Percentiles rank a stretch among this genome's conserved stretches.
These are phyloP conservation scores for Onchidella celtica DNA, from an alignment of 2,888 invertebrate species.

Conservation along the genomic window DNA sequence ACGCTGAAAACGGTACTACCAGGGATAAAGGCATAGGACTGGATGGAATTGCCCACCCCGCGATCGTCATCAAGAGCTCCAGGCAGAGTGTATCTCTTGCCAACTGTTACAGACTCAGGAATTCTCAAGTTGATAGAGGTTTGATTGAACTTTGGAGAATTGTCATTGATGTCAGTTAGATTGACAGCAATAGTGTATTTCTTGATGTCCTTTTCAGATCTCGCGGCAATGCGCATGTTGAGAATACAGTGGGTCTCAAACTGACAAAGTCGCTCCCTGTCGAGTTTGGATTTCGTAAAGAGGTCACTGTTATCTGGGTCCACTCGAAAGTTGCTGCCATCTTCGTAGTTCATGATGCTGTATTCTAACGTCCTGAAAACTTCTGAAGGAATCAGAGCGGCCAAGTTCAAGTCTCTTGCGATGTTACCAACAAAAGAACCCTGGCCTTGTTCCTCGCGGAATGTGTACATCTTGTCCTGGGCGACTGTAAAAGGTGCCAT, in stretches of 20 bases:
- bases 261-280: slow-evolving; percentile 66
- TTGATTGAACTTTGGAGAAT: slow-evolving; percentile 68
- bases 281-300: slow-evolving; percentile 53
- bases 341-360: slow-evolving; percentile 60
- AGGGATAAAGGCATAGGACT: slow-evolving; percentile 64
- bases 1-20: slow-evolving; percentile 61
- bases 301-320: slow-evolving; percentile 63
- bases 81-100: slow-evolving; percentile 60
- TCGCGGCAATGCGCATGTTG: slow-evolving; percentile 64
- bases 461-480: slow-evolving; percentile 48
- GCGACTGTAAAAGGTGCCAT: too few relatives aligned
- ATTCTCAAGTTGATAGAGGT: slow-evolving; percentile 58
- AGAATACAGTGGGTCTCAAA: slow-evolving; percentile 61
- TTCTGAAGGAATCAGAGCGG: slow-evolving; percentile 54
- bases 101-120: slow-evolving; percentile 64
- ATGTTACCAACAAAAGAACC: slow-evolving; percentile 64
- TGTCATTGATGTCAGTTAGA: slow-evolving; percentile 75
- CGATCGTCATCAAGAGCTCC: slow-evolving; percentile 72
- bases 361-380: slow-evolving; percentile 61
- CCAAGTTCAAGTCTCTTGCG: slow-evolving; percentile 63
- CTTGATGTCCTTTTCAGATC: slow-evolving; percentile 61
- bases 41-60: slow-evolving; percentile 64
- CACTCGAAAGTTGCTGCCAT: slow-evolving; percentile 62
- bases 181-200: slow-evolving; percentile 67
- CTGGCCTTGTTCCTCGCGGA: slow-evolving; percentile 44